Evolutionary conservation across 2,113 vertebrate genomes (phyloP), one percentile per base, ranked within the genome.

Genomic region (Aptenodytes forsteri): DNA sequence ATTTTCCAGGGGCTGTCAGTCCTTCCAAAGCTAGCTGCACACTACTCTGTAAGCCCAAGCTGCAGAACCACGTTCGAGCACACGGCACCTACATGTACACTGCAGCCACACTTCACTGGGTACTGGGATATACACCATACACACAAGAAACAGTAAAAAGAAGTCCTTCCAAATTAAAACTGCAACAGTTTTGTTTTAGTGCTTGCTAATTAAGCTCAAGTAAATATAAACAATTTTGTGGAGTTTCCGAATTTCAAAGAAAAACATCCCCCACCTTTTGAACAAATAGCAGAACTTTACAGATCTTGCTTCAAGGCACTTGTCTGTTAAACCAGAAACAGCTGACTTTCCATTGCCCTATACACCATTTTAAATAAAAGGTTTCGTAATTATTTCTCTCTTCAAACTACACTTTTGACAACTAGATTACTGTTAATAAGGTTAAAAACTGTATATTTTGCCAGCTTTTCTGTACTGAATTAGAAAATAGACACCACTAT

Each of bases 201-300:
- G 13, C 38, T 95, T 75, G 42, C 90, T 97, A 92, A 96, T 95
- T 84, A 89, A 91, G 88, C 46, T 95, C 69, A 96, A 90, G 91
- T 94, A 97, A 95, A 97, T 73, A 79, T 47, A 95, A 96, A 71
- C 42, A 95, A 95, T 80, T 94, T 38, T 17, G 20, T 40, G 47
- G 90, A 89, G 72, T 93, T 97, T 77, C 82, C 94, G 80, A 95
- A 89, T 90, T 96, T 94, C 83, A 69, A 96, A 91, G 83, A 71
- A 97, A 98, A 97, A 85, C 54, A 95, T 75, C 58, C 86, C 86
- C 78, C 91, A 95, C 95, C 94, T 97, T 97, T 93, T 88, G 82
- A 95, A 56, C 23, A 85, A 86, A 89, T 0, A 93, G 19, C 83
- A 94, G 92, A 97, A 94, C 44, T 83, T 44, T 34, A 83, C 21